Evolutionary conservation across 1,140 invertebrate genomes (phyloP).

Genomic region (Eurosta solidaginis): DNA sequence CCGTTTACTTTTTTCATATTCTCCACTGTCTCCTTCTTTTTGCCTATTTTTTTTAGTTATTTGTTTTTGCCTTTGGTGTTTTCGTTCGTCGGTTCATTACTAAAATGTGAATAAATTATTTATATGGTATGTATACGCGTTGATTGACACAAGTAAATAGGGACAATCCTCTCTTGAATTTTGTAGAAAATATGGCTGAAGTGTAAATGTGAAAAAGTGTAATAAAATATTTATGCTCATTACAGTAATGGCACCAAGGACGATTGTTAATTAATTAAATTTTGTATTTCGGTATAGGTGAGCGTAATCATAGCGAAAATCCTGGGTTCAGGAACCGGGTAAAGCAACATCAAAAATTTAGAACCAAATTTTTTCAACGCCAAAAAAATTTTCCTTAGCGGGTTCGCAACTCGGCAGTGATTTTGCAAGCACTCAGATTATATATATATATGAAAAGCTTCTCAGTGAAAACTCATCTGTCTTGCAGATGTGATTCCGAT

Average conservation of each 20-base stretch:
- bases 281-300: too few relatives aligned
- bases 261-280: neutral
- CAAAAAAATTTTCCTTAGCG: too few relatives aligned
- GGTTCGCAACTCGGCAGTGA: too few relatives aligned
- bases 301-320: too few relatives aligned
- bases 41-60: too few relatives aligned
- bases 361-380: too few relatives aligned
- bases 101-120: neutral
- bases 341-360: too few relatives aligned
- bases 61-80: neutral
- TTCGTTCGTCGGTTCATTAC: neutral
- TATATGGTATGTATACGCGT: neutral
- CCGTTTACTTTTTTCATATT: neutral
- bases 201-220: neutral
- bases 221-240: neutral
- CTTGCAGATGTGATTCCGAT: too few relatives aligned
- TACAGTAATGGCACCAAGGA: neutral
- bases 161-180: neutral
- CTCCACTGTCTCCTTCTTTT: neutral
- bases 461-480: too few relatives aligned
- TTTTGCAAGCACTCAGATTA: too few relatives aligned
- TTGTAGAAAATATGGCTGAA: neutral
- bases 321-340: too few relatives aligned
- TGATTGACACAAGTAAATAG: neutral
- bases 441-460: too few relatives aligned